Conservation (phyloP, 1,140 invertebrate species). For the Oscheius sp. region DNA sequence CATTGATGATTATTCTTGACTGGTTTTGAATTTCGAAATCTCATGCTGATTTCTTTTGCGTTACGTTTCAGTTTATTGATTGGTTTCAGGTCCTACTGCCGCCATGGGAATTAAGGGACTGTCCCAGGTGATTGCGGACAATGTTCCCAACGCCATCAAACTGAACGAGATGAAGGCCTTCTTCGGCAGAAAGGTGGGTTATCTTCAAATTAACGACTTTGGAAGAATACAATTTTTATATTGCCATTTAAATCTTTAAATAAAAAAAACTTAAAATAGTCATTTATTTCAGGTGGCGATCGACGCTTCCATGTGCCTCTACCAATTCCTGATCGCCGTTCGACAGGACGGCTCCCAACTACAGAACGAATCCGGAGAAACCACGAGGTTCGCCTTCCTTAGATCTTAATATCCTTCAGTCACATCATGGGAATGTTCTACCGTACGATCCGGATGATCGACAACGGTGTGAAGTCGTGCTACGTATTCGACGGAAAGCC, state of each 20-base stretch:
- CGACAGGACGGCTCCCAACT: conserved; percentile 81
- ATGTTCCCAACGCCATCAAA: conserved; percentile 84
- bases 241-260: not conserved
- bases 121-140: conserved; percentile 88
- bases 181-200: conserved; percentile 84
- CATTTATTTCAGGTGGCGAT: conserved; percentile 72
- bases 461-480: conserved; percentile 95
- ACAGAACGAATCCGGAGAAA: conserved; percentile 87
- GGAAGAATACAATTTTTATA: not conserved
- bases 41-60: too few species aligned
- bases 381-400: conserved; percentile 68
- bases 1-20: too few species aligned
- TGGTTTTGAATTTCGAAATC: too few species aligned
- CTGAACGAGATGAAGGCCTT: conserved; percentile 95
- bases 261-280: not conserved
- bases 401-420: conserved; percentile 55
- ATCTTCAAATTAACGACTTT: not conserved
- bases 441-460: conserved; percentile 89
- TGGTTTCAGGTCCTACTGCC: too few species aligned
- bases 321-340: conserved; percentile 98
- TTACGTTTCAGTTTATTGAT: too few species aligned
- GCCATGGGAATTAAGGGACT: conserved; percentile 94
- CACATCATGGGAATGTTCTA: conserved; percentile 98
- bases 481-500: conserved; percentile 94
- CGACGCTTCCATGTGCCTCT: conserved; percentile 97